Conservation (phyloP, 2,797 vertebrate species). For the Macropus fuliginosus region DNA sequence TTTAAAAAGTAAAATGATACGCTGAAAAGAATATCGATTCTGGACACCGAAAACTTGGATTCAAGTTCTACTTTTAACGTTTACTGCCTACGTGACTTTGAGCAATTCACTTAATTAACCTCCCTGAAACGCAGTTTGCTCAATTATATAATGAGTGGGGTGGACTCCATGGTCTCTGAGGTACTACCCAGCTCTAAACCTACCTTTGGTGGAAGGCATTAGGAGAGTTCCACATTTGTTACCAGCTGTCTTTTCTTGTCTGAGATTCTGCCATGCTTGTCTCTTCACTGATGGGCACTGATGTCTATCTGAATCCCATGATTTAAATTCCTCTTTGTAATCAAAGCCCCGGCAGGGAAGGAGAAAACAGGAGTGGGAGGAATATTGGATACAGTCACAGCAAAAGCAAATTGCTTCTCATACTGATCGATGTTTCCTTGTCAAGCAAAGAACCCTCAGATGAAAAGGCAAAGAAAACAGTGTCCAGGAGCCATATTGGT, state of each 20-base stretch:
- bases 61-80: not conserved
- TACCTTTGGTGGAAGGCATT: not conserved
- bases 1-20: not conserved
- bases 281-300: not conserved
- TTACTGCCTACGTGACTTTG: not conserved
- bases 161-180: not conserved
- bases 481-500: not conserved
- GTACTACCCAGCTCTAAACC: not conserved
- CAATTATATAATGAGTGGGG: not conserved
- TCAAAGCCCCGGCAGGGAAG: not conserved
- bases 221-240: not conserved
- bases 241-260: not conserved
- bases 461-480: conserved; percentile 5
- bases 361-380: not conserved
- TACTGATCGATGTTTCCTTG: not conserved
- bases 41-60: not conserved
- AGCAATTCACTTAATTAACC: not conserved
- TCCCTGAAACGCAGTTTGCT: not conserved
- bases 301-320: not conserved
- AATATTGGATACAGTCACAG: not conserved
- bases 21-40: not conserved
- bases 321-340: not conserved
- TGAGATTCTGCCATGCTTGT: not conserved
- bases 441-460: rapidly evolving
- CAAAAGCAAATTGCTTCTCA: not conserved